phyloP scores from a whole-genome alignment of 2,888 invertebrate species.

The Brachyopa scutellaris region DNA sequence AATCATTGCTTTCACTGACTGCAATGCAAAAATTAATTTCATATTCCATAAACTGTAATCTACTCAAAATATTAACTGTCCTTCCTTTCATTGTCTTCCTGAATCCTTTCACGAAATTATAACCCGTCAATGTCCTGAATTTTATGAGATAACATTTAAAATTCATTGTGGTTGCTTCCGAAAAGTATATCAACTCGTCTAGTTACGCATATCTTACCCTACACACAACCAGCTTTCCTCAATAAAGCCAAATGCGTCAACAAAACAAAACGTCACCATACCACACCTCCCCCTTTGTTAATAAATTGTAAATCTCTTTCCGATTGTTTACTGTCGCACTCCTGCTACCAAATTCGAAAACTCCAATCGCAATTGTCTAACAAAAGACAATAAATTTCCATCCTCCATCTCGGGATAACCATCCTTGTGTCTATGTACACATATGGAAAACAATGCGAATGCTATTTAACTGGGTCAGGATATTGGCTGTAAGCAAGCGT shows the following conservation, averaged over 20 bases:
- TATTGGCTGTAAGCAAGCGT: slow-evolving; percentile 62
- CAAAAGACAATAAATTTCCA: slow-evolving; percentile 70
- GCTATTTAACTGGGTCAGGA: slow-evolving; percentile 69
- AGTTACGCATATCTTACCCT: slow-evolving; percentile 35
- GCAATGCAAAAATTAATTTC: too few relatives aligned
- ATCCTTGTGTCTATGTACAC: slow-evolving; percentile 11
- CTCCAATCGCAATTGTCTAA: slow-evolving; percentile 69
- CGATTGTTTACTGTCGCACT: slow-evolving; percentile 59
- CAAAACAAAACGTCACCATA: slow-evolving; percentile 31
- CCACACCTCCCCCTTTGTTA: slow-evolving; percentile 44
- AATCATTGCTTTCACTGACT: too few relatives aligned
- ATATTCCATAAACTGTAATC: slow-evolving; percentile 15
- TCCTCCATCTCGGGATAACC: slow-evolving; percentile 18
- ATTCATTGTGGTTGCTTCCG: slow-evolving; percentile 55
- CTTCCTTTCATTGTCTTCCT: not conserved
- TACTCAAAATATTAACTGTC: not conserved
- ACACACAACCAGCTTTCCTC: slow-evolving; percentile 25
- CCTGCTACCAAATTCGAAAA: slow-evolving; percentile 30
- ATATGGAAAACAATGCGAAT: slow-evolving; percentile 51
- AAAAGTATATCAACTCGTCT: slow-evolving; percentile 22
- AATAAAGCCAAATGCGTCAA: slow-evolving; percentile 39
- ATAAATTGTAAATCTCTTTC: slow-evolving; percentile 71
- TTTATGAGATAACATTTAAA: slow-evolving; percentile 64
- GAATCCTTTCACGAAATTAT: slow-evolving; percentile 31
- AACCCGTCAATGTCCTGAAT: slow-evolving; percentile 50